Percentiles rank a stretch among this genome's conserved stretches.
Evolutionary conservation across 2,797 vertebrate genomes (phyloP).

Genomic region (Danionella dracula): DNA sequence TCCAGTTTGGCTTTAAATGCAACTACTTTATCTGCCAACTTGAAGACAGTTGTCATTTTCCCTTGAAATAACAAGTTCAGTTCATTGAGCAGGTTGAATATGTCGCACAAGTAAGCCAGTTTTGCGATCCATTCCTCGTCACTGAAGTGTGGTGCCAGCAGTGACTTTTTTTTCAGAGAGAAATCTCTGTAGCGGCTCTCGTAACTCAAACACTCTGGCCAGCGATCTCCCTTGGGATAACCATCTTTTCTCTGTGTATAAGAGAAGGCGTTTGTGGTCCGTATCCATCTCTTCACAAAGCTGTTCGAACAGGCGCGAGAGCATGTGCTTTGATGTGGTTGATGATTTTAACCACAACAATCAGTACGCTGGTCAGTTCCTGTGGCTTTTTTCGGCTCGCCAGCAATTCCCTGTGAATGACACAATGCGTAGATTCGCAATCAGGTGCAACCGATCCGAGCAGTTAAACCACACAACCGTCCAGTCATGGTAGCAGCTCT

Average conservation of each 20-base stretch:
- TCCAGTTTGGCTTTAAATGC: conserved; percentile 46
- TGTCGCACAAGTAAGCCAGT: conserved; percentile 31
- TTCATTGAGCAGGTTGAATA: conserved; percentile 38
- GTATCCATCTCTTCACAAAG: conserved; percentile 39
- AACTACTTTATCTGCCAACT: conserved; percentile 43
- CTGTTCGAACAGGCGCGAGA: conserved; percentile 26
- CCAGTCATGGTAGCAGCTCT: conserved; percentile 33
- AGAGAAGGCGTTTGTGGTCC: conserved; percentile 36
- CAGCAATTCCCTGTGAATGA: no score
- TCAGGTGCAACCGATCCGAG: conserved; percentile 1
- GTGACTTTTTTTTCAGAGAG: conserved; percentile 32
- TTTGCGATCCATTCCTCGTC: conserved; percentile 29
- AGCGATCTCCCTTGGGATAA: conserved; percentile 14
- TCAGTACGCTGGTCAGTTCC: conserved; percentile 7
- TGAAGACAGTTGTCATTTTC: conserved; percentile 42
- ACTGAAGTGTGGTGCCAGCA: conserved; percentile 37
- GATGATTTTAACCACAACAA: conserved; percentile 33
- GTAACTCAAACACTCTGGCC: conserved; percentile 43
- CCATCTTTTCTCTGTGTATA: conserved; percentile 37
- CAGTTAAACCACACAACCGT: conserved; percentile 20
- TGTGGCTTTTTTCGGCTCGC: no score
- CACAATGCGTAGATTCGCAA: conserved; percentile 1
- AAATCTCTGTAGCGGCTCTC: no score
- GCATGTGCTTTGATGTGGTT: conserved; percentile 42
- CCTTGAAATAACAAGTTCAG: conserved; percentile 32